phyloP scores from a whole-genome alignment of 2,797 vertebrate species.

The Pseudochaenichthys georgianus region DNA sequence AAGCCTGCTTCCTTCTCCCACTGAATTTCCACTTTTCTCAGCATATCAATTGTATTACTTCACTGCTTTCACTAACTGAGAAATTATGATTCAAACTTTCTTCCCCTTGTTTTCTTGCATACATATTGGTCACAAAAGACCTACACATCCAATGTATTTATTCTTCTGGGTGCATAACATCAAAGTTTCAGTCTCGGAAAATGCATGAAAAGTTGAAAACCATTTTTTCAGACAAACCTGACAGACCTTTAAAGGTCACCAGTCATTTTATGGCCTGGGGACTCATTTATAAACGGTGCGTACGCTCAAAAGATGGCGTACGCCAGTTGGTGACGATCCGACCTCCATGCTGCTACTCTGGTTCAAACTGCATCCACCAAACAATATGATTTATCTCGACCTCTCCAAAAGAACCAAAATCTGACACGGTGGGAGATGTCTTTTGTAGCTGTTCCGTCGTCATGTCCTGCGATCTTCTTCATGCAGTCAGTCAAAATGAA shows the following conservation, averaged over 20 bases:
- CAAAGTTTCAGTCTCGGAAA: background rate
- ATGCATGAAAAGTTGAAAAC: background rate
- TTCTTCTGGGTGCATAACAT: background rate
- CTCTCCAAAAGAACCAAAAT: no score
- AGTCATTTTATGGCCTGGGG: constrained; percentile 14
- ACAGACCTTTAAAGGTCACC: constrained; percentile 27
- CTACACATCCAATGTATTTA: background rate
- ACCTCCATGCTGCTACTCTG: no score
- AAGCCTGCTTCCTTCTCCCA: constrained; percentile 23
- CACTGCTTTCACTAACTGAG: background rate
- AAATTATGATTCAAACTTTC: background rate
- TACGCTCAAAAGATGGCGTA: no score
- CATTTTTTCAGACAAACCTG: background rate
- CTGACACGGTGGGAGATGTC: no score
- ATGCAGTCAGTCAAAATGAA: no score
- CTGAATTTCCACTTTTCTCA: constrained; percentile 22
- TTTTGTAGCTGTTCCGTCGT: no score
- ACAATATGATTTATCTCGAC: no score
- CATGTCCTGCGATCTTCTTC: no score
- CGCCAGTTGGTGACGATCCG: no score
- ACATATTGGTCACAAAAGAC: background rate
- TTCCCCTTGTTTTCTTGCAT: background rate
- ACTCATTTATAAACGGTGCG: no score
- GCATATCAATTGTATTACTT: constrained; percentile 2
- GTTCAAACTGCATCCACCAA: no score